Conservation (phyloP, 2,888 invertebrate genomes). For the Julus scanicus region DNA sequence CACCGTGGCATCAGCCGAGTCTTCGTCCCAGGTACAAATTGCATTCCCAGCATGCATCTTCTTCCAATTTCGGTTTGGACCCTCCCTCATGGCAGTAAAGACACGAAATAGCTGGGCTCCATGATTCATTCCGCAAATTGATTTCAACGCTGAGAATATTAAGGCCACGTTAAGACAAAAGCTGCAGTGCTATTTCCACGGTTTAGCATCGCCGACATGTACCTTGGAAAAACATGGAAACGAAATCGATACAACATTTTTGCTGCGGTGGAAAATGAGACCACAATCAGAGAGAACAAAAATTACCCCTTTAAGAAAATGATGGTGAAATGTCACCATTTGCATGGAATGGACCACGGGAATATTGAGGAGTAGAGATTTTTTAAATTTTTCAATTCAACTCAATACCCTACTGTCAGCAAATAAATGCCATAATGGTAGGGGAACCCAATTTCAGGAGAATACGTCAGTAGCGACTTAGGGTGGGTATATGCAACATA, state of each 20-base stretch:
- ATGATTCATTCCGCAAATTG: constrained; percentile 33
- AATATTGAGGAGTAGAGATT: too few relatives aligned
- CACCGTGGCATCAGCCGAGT: not conserved
- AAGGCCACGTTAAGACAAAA: not conserved
- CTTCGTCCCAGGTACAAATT: constrained; percentile 8
- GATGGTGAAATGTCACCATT: too few relatives aligned
- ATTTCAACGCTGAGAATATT: constrained; percentile 11
- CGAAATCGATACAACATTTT: not conserved
- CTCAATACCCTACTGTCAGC: too few relatives aligned
- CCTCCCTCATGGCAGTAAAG: not conserved
- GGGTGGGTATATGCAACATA: too few relatives aligned
- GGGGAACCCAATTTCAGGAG: too few relatives aligned
- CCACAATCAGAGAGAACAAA: too few relatives aligned
- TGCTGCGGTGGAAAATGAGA: not conserved
- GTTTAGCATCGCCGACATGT: not conserved
- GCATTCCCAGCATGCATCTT: constrained; percentile 33
- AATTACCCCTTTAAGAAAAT: too few relatives aligned
- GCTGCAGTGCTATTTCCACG: not conserved
- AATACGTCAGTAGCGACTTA: too few relatives aligned
- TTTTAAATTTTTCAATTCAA: too few relatives aligned
- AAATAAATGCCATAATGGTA: too few relatives aligned
- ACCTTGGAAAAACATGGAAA: not conserved
- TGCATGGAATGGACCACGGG: too few relatives aligned
- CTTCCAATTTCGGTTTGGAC: not conserved
- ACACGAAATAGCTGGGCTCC: not conserved